Conservation (phyloP, 2,113 vertebrate genomes). For the Dipodomys spectabilis region DNA sequence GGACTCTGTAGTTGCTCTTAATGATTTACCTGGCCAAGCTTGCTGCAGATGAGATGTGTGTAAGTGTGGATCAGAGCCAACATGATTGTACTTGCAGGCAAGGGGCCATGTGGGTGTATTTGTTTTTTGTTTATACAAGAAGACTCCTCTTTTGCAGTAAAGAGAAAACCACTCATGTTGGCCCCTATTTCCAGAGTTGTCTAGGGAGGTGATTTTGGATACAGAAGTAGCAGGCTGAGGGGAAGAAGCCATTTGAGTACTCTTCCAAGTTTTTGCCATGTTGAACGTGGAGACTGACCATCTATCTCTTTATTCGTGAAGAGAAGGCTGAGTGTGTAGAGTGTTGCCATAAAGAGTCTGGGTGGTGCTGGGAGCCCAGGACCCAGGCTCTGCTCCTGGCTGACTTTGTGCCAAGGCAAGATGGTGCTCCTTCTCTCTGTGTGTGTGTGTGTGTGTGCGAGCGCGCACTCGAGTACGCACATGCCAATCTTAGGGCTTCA, state of each 20-base stretch:
- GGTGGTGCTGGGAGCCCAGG: not conserved
- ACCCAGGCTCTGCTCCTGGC: not conserved
- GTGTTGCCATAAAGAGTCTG: not conserved
- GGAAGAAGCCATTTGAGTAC: not conserved
- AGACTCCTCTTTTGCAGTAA: not conserved
- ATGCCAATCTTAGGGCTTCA: no score
- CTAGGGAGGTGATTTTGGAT: not conserved
- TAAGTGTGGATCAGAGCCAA: not conserved
- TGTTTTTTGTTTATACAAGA: not conserved
- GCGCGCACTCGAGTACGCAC: no score
- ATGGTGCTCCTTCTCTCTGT: not conserved
- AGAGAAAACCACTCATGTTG: not conserved
- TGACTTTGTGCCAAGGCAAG: not conserved
- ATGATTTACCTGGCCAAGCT: not conserved
- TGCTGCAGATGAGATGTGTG: fast-evolving
- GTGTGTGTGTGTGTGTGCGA: no score
- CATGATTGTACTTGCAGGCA: not conserved
- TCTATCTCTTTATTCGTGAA: not conserved
- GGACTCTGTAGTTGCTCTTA: not conserved
- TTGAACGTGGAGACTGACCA: not conserved
- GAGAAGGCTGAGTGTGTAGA: not conserved
- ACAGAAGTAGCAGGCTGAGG: not conserved
- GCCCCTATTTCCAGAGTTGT: not conserved
- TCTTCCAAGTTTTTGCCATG: not conserved
- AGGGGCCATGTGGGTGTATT: not conserved